Evolutionary conservation across 2,888 invertebrate genomes (phyloP), one percentile per base, ranked within the genome.

Genomic region (Belgica antarctica): DNA sequence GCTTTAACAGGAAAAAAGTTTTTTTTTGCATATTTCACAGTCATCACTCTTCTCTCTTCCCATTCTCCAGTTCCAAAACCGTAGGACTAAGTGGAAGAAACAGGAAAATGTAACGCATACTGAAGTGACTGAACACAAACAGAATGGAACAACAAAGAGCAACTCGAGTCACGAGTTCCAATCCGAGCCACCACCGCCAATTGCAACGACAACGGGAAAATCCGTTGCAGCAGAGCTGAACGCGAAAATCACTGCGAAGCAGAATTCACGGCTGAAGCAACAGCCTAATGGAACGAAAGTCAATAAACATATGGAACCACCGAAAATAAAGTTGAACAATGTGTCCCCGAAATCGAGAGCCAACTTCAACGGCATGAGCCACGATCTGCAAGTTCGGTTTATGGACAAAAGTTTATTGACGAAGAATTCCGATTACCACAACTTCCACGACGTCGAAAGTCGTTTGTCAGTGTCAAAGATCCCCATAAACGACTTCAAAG

Each of bases 31-130:
- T 27, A 25, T 27, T 52, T 52, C 22, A 52, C 12, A 27, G 25
- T 12, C 24, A 25, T 59, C n/a, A 27, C 7, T 59, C 27, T 46
- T 15, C n/a, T n/a, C 7, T 59, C 27, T 25, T 27, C 25, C 27
- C 19, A 12, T 52, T 52, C 8, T 80, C 71, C 79, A 80, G 80
- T 80, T 80, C 75, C 80, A 80, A 76, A 80, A 80, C 74, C 78
- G 80, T 22, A 77, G 80, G 71, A 80, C 80, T 71, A 80, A 80
- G 73, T 80, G 95, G 79, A 96, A 95, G 82, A 95, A 95, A 79
- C 94, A 94, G 78, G 95, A 95, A 81, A 94, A 94, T 81, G 89
- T 94, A 70, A 87, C 89, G 72, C 93, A 91, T 78, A 89, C 92
- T 17, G 94, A 94, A 79, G 91, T 90, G 1, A 90, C 92, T 0